Base-by-base conservation (phyloP, 53 echinoderm and acorn worm species). In the Actinopyga echinites region DNA sequence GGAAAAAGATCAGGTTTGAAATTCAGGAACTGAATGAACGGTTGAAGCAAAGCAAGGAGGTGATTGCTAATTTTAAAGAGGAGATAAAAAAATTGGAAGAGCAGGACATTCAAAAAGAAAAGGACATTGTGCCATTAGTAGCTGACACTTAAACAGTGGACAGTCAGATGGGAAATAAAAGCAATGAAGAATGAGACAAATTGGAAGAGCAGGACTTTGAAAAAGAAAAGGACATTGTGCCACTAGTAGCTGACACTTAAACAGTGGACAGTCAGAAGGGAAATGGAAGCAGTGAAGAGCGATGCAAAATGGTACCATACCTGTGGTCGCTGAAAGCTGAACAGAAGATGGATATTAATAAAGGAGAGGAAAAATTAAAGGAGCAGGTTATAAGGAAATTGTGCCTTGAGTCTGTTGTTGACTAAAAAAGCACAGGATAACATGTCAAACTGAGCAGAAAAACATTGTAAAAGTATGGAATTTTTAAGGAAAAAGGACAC, bases 11-110 rank as follows among this genome's bases (percentile, higher is more conserved):
- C 49, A 87, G 99, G 10, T 88, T 88, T 54, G 99, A 97, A 88
- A 97, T 97, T 66, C 89, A 95, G 49, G 99, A 97, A 59, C 87
- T 97, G 24, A 97, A 94, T 37, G 99, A 97, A 44, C 68, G 94
- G 37, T 84, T 97, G 30, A 97, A 97, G 71, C 94, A 97, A 83
- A 97, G 99, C 85, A 97, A 97, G 65, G 99, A 97, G 66, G 92
- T 94, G 53, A 97, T 94, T 77, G 83, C 85, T 0, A 88, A 94
- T 78, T 97, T 97, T 89, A 97, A 94, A 84, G 94, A 94, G 63
- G 99, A 97, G 66, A 97, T 97, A 49, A 85, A 86, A 64, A 94
- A 92, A 66, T 85, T 97, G 56, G 99, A 97, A 73, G 99, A 92
- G 44, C 90, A 93, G 60, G 95, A 95, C 59, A 80, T 84, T 29